These are phyloP conservation scores for Metallyticus violacea DNA, from an alignment of 2,888 invertebrate genomes.

Conservation along the genomic window DNA sequence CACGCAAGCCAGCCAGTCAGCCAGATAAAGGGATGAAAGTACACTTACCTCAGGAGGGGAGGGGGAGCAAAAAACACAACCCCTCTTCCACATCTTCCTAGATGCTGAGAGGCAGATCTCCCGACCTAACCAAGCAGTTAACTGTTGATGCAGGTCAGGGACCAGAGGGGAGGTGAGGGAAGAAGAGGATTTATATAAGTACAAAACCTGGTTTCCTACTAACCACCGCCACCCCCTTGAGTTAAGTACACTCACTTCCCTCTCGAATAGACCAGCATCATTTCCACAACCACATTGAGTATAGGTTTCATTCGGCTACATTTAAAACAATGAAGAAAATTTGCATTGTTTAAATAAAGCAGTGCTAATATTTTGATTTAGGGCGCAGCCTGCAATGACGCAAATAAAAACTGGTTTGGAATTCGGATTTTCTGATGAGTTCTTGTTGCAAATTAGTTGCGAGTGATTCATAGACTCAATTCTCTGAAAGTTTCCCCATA, in stretches of 20 bases:
- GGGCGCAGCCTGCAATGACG: no score
- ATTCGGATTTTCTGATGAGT: no score
- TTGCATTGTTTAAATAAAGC: no score
- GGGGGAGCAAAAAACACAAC: not conserved
- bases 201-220: not conserved
- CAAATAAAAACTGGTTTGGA: no score
- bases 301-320: no score
- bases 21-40: not conserved
- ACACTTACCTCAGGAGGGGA: not conserved
- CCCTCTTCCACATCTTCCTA: not conserved
- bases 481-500: no score
- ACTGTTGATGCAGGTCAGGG: not conserved
- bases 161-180: not conserved
- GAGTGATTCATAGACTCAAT: no score
- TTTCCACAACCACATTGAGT: no score
- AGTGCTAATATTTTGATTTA: no score
- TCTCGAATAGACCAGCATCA: not conserved
- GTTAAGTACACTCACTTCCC: not conserved
- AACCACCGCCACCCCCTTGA: not conserved
- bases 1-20: not conserved
- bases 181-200: constrained; percentile 3
- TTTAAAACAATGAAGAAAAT: no score
- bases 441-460: no score
- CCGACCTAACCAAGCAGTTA: not conserved
- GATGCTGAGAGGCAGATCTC: not conserved